Evolutionary conservation across 2,888 invertebrate species (phyloP).

Genomic region (Heliconius cydno): DNA sequence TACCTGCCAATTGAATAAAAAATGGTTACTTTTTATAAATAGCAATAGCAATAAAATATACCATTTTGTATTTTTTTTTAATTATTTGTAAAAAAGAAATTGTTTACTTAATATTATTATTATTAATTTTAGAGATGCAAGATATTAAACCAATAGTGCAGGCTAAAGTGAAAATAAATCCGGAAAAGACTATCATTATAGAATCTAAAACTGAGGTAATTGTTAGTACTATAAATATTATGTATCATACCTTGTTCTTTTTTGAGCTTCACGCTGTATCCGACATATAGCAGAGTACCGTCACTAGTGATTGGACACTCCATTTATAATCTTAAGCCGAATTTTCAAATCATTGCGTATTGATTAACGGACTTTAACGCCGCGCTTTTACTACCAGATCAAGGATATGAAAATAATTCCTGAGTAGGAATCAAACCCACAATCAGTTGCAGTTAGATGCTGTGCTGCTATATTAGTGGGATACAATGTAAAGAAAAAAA

Average conservation of each 20-base stretch:
- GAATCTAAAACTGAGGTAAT: slow-evolving; percentile 51
- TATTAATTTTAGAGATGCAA: slow-evolving; percentile 45
- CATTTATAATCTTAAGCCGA: background rate
- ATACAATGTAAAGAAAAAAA: too few relatives aligned
- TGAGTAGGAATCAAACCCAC: background rate
- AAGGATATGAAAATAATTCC: background rate
- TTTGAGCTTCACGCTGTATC: background rate
- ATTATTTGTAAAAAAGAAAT: background rate
- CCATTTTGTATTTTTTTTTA: too few relatives aligned
- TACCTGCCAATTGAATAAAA: too few relatives aligned
- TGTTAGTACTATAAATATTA: background rate
- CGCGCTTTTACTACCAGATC: too few relatives aligned
- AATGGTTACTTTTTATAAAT: too few relatives aligned
- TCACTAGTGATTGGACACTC: background rate
- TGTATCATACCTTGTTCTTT: background rate
- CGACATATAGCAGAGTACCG: background rate
- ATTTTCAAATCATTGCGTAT: background rate
- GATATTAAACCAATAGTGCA: slow-evolving; percentile 42
- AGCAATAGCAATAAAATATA: too few relatives aligned
- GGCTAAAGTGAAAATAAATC: slow-evolving; percentile 41
- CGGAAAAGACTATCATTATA: slow-evolving; percentile 44
- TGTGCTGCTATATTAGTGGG: too few relatives aligned
- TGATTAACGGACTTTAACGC: background rate
- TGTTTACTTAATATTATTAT: slow-evolving; percentile 18
- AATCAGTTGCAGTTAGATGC: too few relatives aligned